A percentile compares a stretch with the other conserved stretches of the same genome.
phyloP scores from a whole-genome alignment of 2,797 vertebrate genomes.

The Chiroxiphia lanceolata region DNA sequence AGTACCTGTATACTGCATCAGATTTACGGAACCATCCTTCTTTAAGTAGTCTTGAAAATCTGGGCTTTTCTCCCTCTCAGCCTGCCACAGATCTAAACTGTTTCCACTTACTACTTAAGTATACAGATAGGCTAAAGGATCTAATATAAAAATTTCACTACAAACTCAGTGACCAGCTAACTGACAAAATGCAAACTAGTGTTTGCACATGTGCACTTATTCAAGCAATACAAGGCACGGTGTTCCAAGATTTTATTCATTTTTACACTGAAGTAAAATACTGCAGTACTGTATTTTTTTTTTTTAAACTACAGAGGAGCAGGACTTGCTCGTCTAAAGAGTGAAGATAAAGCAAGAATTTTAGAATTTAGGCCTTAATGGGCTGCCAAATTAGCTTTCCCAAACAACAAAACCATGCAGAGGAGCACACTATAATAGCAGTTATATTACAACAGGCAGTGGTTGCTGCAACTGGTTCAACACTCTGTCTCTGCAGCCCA shows the following conservation, averaged over 20 bases:
- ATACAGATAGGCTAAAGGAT: background rate
- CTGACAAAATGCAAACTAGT: background rate
- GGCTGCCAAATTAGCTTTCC: background rate
- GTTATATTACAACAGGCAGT: background rate
- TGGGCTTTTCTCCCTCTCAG: background rate
- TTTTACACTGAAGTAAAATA: background rate
- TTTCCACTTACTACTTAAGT: background rate
- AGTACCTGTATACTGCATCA: background rate
- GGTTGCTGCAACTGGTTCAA: background rate
- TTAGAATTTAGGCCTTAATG: background rate
- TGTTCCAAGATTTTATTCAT: background rate
- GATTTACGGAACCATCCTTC: background rate
- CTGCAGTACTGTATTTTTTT: background rate
- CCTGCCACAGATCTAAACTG: background rate
- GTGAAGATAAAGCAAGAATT: background rate
- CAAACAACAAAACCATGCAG: background rate
- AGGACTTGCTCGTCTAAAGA: background rate
- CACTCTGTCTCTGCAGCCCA: background rate
- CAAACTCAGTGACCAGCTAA: background rate
- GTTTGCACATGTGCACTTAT: background rate
- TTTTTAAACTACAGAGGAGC: background rate
- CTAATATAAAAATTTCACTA: background rate
- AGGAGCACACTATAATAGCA: background rate
- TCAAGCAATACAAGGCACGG: background rate
- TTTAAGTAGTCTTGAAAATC: background rate